Evolutionary conservation across 2,797 vertebrate genomes (phyloP).

Genomic region (Paramormyrops hopkinsi): DNA sequence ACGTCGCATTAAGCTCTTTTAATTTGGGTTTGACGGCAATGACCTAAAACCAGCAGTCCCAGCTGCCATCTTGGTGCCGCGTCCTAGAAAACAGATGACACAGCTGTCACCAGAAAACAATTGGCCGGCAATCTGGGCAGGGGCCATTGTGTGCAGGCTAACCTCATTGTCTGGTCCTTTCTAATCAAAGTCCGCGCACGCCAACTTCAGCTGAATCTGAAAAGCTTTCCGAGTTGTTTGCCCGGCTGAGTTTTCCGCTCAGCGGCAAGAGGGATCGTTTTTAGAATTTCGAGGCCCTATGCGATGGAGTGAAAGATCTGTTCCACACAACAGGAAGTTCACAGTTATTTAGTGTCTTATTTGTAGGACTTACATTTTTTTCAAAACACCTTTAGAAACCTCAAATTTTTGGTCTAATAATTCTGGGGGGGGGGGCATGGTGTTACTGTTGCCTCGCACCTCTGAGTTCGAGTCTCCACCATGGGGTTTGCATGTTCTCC

Average conservation of each 20-base stretch:
- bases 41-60: conserved; percentile 60
- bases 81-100: conserved; percentile 68
- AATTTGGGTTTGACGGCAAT: conserved; percentile 64
- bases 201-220: conserved; percentile 14
- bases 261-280: background rate
- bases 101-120: conserved; percentile 66
- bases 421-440: background rate
- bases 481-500: background rate
- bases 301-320: background rate
- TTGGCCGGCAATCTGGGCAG: conserved; percentile 58
- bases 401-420: background rate
- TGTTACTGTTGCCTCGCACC: background rate
- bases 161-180: conserved; percentile 42
- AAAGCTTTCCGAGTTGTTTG: background rate
- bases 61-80: conserved; percentile 65
- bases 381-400: background rate
- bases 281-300: background rate
- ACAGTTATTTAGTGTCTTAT: background rate
- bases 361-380: background rate
- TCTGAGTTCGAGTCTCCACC: background rate
- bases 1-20: conserved; percentile 62
- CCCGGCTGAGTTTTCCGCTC: background rate
- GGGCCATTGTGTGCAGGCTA: conserved; percentile 57
- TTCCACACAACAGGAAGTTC: background rate
- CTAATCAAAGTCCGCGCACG: conserved; percentile 18